Percentiles rank a stretch among this genome's conserved stretches.
These are phyloP conservation scores for Myotis daubentonii DNA, from an alignment of 2,797 vertebrate genomes.

Conservation along the genomic window DNA sequence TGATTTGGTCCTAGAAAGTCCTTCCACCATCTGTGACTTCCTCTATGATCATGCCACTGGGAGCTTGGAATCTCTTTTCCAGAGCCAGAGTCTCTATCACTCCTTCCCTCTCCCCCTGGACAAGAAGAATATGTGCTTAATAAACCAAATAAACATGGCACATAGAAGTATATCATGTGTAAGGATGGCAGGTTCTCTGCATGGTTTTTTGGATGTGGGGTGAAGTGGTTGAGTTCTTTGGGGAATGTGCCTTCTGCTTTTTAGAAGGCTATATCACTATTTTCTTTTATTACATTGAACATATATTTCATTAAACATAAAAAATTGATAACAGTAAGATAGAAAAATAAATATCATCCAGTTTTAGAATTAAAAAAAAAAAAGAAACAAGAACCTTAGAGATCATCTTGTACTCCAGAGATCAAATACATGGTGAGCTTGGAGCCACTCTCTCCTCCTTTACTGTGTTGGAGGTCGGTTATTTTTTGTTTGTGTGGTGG, in stretches of 20 bases:
- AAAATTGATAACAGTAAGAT: background rate
- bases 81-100: background rate
- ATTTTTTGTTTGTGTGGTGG: background rate
- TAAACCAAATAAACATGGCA: background rate
- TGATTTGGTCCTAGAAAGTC: background rate
- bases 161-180: background rate
- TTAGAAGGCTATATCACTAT: background rate
- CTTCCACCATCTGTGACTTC: background rate
- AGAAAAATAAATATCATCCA: background rate
- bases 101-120: background rate
- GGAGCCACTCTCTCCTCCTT: background rate
- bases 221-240: background rate
- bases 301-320: background rate
- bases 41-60: background rate
- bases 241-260: background rate
- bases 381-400: background rate
- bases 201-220: background rate
- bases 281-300: background rate
- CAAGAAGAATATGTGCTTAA: background rate
- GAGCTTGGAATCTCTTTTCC: background rate
- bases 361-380: background rate
- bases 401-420: background rate
- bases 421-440: background rate
- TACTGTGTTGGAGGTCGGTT: background rate
- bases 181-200: background rate